Conservation (phyloP, 2,113 vertebrate species). For the Corythaixoides concolor region DNA sequence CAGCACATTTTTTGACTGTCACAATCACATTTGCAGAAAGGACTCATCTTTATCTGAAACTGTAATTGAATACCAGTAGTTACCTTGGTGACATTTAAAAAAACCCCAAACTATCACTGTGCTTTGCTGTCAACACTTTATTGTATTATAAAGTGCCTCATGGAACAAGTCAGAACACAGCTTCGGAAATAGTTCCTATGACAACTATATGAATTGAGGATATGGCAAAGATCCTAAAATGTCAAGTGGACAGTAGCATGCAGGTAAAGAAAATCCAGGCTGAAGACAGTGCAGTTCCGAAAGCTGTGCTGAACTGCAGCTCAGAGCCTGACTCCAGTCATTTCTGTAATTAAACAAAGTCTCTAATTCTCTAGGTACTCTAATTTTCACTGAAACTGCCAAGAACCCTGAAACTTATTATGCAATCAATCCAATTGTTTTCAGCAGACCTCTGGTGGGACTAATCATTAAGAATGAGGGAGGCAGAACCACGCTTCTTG, state of each 20-base stretch:
- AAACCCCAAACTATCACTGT: conserved; percentile 1
- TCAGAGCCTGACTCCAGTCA: background rate
- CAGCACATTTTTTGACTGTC: conserved; percentile 26
- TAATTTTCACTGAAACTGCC: background rate
- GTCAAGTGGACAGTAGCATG: background rate
- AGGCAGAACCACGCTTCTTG: background rate
- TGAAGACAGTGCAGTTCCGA: background rate
- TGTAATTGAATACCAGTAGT: conserved; percentile 66
- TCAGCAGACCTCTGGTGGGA: background rate
- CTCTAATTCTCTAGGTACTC: background rate
- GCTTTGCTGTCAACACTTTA: conserved; percentile 67
- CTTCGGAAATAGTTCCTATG: conserved; percentile 76
- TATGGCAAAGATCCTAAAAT: conserved; percentile 38
- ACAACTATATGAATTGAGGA: conserved; percentile 64
- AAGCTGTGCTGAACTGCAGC: background rate
- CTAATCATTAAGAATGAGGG: background rate
- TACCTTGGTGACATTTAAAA: conserved; percentile 75
- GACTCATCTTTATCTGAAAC: conserved; percentile 70
- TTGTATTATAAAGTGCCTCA: conserved; percentile 61
- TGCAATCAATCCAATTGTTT: background rate
- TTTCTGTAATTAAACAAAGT: background rate
- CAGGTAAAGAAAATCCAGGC: background rate
- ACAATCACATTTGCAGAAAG: conserved; percentile 57
- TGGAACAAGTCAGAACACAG: conserved; percentile 70
- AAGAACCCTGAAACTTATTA: background rate